Conservation (phyloP, 2,888 invertebrate genomes). For the Orchesella flavescens region DNA sequence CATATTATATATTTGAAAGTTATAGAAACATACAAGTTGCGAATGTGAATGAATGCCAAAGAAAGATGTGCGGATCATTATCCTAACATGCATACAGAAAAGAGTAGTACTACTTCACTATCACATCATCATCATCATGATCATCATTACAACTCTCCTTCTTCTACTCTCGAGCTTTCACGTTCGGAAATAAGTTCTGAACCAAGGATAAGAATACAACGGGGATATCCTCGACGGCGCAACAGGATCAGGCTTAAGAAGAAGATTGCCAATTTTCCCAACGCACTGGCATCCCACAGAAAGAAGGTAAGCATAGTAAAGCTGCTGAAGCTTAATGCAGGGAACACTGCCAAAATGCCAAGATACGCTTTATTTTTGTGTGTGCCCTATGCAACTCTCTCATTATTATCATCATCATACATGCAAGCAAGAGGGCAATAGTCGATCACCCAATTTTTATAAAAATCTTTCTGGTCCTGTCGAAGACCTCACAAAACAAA, state of each 20-base stretch:
- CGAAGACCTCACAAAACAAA: slow-evolving; percentile 33
- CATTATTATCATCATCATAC: not conserved
- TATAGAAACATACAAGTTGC: not conserved
- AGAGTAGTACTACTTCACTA: not conserved
- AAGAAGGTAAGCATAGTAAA: not conserved
- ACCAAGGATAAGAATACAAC: not conserved
- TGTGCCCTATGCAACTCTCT: not conserved
- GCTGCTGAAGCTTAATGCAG: not conserved
- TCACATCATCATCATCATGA: not conserved
- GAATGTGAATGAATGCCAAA: slow-evolving; percentile 25
- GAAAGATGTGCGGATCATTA: not conserved
- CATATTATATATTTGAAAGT: not conserved
- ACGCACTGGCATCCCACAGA: not conserved
- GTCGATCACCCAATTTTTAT: slow-evolving; percentile 42
- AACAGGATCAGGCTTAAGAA: not conserved
- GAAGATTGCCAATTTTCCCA: slow-evolving; percentile 44
- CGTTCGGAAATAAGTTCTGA: slow-evolving; percentile 10
- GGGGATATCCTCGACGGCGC: not conserved
- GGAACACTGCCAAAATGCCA: slow-evolving; percentile 53
- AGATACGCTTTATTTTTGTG: slow-evolving; percentile 22
- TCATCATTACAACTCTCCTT: not conserved
- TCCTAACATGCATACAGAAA: not conserved
- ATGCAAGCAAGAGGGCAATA: slow-evolving; percentile 42
- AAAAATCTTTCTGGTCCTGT: slow-evolving; percentile 12
- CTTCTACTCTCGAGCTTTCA: not conserved